Conservation (phyloP, 2,888 invertebrate species). For the Drosophila picticornis region DNA sequence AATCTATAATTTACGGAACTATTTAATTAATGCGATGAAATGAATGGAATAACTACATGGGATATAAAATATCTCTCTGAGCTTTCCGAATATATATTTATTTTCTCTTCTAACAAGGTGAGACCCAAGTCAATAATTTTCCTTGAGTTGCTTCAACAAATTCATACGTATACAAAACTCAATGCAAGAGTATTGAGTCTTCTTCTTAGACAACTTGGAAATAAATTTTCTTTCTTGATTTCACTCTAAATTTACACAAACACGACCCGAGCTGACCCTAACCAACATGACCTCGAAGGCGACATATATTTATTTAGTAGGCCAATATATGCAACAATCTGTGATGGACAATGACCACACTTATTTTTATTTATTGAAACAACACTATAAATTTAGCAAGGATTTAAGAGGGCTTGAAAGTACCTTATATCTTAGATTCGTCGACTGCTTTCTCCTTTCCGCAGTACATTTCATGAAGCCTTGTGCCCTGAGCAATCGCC, state of each 20-base stretch:
- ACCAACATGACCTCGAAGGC: constrained; percentile 21
- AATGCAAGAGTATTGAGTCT: background rate
- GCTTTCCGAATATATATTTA: too few species aligned
- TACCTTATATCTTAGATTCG: constrained; percentile 3
- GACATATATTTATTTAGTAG: constrained; percentile 59
- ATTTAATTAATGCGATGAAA: background rate
- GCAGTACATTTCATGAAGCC: constrained; percentile 31
- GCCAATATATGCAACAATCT: constrained; percentile 23
- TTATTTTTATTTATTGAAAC: constrained; percentile 51
- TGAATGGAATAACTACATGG: background rate
- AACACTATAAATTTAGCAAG: constrained; percentile 25
- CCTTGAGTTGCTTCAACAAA: background rate
- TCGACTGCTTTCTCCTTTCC: background rate
- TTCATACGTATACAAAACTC: background rate
- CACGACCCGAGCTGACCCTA: constrained; percentile 33
- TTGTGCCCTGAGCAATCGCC: background rate
- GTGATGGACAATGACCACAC: constrained; percentile 15
- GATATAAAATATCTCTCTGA: background rate
- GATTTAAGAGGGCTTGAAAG: constrained; percentile 34
- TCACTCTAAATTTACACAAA: constrained; percentile 55
- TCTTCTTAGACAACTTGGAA: background rate
- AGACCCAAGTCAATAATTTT: background rate
- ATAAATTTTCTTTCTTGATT: constrained; percentile 30
- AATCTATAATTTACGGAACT: background rate
- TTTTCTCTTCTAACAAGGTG: background rate